A percentile compares a stretch with the other conserved stretches of the same genome.
phyloP scores from a whole-genome alignment of 2,888 invertebrate species.

The Osmoderma eremita region DNA sequence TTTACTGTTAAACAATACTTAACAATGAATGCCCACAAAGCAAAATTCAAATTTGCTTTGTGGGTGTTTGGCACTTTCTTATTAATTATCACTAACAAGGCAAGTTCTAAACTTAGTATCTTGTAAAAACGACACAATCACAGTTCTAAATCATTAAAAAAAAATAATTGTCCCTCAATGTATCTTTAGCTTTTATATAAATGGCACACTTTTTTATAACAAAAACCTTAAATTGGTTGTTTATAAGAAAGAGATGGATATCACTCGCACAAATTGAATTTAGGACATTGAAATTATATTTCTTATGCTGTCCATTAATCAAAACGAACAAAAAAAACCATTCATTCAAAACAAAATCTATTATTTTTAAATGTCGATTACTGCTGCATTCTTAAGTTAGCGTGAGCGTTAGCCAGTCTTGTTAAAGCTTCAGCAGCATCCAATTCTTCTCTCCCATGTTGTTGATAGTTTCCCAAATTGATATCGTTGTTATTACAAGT shows the following conservation, averaged over 20 bases:
- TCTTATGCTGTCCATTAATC: not conserved
- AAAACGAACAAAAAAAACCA: too few relatives aligned
- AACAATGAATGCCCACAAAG: conserved; percentile 17
- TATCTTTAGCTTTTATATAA: not conserved
- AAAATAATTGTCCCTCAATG: conserved; percentile 36
- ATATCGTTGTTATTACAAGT: conserved; percentile 46
- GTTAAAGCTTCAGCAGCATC: conserved; percentile 82
- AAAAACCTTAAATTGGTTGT: too few relatives aligned
- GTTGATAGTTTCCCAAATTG: conserved; percentile 45
- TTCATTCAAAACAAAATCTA: not conserved
- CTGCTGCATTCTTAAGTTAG: conserved; percentile 31
- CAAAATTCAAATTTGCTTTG: too few relatives aligned
- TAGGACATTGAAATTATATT: not conserved
- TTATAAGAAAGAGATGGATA: too few relatives aligned
- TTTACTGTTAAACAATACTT: conserved; percentile 22
- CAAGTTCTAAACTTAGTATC: conserved; percentile 23
- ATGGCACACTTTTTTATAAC: too few relatives aligned
- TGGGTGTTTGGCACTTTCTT: not conserved
- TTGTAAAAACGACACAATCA: conserved; percentile 41
- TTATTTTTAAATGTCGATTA: not conserved
- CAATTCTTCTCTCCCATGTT: conserved; percentile 77
- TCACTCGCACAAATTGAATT: too few relatives aligned
- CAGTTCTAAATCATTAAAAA: conserved; percentile 37
- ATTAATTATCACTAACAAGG: conserved; percentile 14
- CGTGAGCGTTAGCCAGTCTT: conserved; percentile 67